These are phyloP conservation scores for Oreotrochilus melanogaster DNA, from an alignment of 2,113 vertebrate genomes.

Conservation along the genomic window DNA sequence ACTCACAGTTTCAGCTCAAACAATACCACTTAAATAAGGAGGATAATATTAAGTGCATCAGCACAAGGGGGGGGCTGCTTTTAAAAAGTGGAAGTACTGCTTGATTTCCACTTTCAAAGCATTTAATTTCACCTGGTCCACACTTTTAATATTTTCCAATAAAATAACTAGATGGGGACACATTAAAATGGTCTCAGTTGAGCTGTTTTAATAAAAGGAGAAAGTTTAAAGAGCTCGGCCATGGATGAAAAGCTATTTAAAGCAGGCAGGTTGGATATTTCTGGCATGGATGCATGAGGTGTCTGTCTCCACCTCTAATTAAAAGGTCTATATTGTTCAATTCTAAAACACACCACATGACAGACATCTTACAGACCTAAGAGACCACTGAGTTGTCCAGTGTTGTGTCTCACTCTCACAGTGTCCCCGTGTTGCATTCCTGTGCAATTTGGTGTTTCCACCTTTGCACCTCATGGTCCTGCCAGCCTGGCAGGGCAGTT, in stretches of 20 bases:
- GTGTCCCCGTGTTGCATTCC: accelerated
- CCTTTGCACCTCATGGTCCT: background rate
- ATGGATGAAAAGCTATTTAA: slow-evolving; percentile 74
- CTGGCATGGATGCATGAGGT: slow-evolving; percentile 55
- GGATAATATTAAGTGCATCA: slow-evolving; percentile 41
- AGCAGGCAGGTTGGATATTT: slow-evolving; percentile 55
- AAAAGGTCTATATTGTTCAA: slow-evolving; percentile 62
- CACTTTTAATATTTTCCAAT: slow-evolving; percentile 69
- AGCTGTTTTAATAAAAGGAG: slow-evolving; percentile 74
- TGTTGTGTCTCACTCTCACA: background rate
- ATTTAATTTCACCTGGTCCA: slow-evolving; percentile 63
- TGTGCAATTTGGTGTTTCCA: background rate
- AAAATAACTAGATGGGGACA: slow-evolving; percentile 68
- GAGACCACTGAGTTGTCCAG: background rate
- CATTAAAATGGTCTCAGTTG: slow-evolving; percentile 72
- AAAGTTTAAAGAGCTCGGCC: slow-evolving; percentile 71
- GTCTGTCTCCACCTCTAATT: slow-evolving; percentile 66
- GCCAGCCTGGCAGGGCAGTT: background rate
- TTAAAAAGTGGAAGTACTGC: slow-evolving; percentile 46
- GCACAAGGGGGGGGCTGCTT: slow-evolving; percentile 26
- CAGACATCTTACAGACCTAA: background rate
- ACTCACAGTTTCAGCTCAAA: slow-evolving; percentile 51
- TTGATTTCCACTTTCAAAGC: slow-evolving; percentile 66
- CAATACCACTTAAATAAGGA: slow-evolving; percentile 61
- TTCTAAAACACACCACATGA: slow-evolving; percentile 14